Evolutionary conservation across 2,888 invertebrate genomes (phyloP), one percentile per base, ranked within the genome.

Genomic region (Pocota personata): DNA sequence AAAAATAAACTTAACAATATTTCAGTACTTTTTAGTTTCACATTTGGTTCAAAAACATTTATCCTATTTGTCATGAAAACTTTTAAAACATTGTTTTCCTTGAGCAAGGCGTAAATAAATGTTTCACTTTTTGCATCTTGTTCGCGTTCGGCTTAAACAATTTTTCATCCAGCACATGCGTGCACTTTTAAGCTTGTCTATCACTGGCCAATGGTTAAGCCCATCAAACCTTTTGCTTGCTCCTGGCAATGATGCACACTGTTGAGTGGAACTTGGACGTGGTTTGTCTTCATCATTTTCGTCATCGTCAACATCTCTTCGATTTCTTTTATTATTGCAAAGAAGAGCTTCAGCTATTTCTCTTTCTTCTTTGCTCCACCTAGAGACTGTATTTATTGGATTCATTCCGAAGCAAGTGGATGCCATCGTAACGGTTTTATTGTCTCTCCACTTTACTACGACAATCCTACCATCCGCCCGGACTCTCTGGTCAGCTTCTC

Each of bases 181-280:
- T 52, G 27, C 50, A 52, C 27, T 52, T 52, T 52, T 52, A 27
- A 24, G 50, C 24, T 52, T 52, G 27, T 52, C 50, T 52, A 52
- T 52, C 50, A 52, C 50, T 24, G 50, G 50, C 27, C 27, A 24
- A 24, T 52, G 50, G 24, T 32, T 32, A 16, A n/a, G n/a, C n/a
- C n/a, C n/a, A n/a, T n/a, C n/a, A n/a, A n/a, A n/a, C n/a, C n/a
- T n/a, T n/a, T n/a, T 32, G 57, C 32, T 57, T 32, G 32, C 32
- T 14, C 32, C 32, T 32, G 32, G 32, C n/a, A n/a, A n/a, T n/a
- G n/a, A n/a, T n/a, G n/a, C n/a, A n/a, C n/a, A n/a, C n/a, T n/a
- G n/a, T n/a, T 57, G 32, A 57, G 57, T 30, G 14, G 57, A 57
- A 57, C 16, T 57, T 30, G 57, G 57, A 57, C 57, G 0, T 57